These are phyloP conservation scores for Scyliorhinus canicula DNA, from an alignment of 2,797 vertebrate genomes.

Conservation along the genomic window DNA sequence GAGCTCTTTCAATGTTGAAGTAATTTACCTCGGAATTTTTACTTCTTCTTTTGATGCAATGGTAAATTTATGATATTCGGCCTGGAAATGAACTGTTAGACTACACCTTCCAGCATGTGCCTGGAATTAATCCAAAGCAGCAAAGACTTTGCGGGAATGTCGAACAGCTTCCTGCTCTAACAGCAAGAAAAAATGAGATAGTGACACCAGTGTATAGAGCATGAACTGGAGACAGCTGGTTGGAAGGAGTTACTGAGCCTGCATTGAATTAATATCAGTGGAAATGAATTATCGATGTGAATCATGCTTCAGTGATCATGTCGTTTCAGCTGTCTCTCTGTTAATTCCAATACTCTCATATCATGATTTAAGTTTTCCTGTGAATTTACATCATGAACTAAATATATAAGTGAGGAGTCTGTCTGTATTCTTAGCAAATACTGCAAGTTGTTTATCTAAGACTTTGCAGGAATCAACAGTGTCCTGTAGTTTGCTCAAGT, in stretches of 20 bases:
- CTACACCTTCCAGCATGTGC: not conserved
- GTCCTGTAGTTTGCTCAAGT: not conserved
- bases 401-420: not conserved
- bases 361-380: constrained; percentile 1
- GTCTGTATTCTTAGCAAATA: not conserved
- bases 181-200: not conserved
- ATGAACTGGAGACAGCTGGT: not conserved
- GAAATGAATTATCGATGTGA: constrained; percentile 31
- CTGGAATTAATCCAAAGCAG: constrained; percentile 1
- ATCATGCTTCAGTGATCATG: constrained; percentile 16
- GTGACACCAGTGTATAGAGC: not conserved
- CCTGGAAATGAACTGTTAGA: not conserved
- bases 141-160: not conserved
- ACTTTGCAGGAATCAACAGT: not conserved
- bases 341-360: not conserved
- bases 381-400: not conserved
- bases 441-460: not conserved
- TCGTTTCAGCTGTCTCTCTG: not conserved
- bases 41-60: not conserved
- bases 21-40: not conserved
- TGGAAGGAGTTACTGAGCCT: constrained; percentile 12
- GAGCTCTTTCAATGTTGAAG: not conserved
- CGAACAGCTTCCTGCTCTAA: not conserved
- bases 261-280: not conserved
- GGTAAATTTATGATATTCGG: not conserved